phyloP scores from a whole-genome alignment of 2,888 invertebrate genomes.

The Phrixothrix hirtus region DNA sequence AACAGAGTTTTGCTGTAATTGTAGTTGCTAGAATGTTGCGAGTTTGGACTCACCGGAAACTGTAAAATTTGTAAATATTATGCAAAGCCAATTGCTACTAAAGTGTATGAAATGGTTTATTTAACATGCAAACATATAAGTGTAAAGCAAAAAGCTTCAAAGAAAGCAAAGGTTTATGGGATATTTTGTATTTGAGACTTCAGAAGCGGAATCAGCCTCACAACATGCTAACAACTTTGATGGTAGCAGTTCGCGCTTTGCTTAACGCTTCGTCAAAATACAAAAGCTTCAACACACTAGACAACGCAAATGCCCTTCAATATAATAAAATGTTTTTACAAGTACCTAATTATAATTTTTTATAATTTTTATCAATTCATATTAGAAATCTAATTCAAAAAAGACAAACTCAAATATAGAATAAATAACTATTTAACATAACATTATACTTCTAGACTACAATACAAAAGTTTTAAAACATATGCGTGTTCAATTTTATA shows the following conservation, averaged over 20 bases:
- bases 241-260: conserved; percentile 55
- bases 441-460: no score
- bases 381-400: no score
- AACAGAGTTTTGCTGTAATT: conserved; percentile 50
- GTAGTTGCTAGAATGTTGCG: conserved; percentile 61
- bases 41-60: conserved; percentile 44
- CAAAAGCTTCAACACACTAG: conserved; percentile 32
- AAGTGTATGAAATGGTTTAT: conserved; percentile 29
- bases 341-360: no score
- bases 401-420: conserved; percentile 18
- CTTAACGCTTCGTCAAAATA: conserved; percentile 37
- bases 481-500: no score
- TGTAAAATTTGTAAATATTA: conserved; percentile 37
- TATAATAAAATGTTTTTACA: conserved; percentile 2
- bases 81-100: conserved; percentile 34
- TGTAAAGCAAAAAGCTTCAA: conserved; percentile 36
- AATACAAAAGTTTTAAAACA: no score
- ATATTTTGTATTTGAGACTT: conserved; percentile 31
- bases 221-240: conserved; percentile 60
- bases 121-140: conserved; percentile 37
- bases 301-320: conserved; percentile 13
- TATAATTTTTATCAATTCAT: no score
- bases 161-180: conserved; percentile 34
- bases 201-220: conserved; percentile 48
- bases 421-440: not conserved